Evolutionary conservation across 2,113 vertebrate species (phyloP).

Genomic region (Rhinolophus sinicus): DNA sequence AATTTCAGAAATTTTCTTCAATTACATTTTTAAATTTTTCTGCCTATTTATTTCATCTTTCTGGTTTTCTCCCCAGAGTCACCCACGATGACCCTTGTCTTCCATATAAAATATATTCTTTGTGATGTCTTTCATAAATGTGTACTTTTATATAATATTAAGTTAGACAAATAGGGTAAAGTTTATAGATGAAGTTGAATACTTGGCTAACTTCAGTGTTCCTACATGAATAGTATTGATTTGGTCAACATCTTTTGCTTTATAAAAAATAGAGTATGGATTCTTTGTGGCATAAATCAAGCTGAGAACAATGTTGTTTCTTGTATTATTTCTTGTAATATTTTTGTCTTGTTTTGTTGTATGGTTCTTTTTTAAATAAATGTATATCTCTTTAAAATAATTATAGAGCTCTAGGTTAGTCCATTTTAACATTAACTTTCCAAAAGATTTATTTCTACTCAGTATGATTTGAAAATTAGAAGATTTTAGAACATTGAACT

Average conservation of each 20-base stretch:
- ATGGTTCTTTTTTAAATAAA: neutral
- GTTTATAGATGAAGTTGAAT: neutral
- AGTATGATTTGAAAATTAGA: slow-evolving; percentile 17
- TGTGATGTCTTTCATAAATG: neutral
- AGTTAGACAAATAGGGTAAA: neutral
- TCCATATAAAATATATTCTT: neutral
- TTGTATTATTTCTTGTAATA: neutral
- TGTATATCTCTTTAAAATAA: neutral
- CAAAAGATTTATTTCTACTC: neutral
- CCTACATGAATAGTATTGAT: neutral
- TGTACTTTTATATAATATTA: neutral
- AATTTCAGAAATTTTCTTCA: slow-evolving; percentile 3
- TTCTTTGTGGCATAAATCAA: neutral
- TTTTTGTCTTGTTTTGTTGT: neutral
- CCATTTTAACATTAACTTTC: neutral
- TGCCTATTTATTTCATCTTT: neutral
- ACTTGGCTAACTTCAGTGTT: neutral
- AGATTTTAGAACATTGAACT: slow-evolving; percentile 3
- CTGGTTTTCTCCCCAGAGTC: neutral
- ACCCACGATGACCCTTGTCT: neutral
- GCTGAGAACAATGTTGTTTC: neutral
- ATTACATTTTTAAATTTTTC: neutral
- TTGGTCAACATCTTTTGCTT: neutral
- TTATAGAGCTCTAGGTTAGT: neutral
- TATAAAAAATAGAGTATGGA: neutral